Evolutionary conservation across 30 jellyfish, hydroid and myxozoan species (phyloP).

Genomic region (Aurelia sp.): DNA sequence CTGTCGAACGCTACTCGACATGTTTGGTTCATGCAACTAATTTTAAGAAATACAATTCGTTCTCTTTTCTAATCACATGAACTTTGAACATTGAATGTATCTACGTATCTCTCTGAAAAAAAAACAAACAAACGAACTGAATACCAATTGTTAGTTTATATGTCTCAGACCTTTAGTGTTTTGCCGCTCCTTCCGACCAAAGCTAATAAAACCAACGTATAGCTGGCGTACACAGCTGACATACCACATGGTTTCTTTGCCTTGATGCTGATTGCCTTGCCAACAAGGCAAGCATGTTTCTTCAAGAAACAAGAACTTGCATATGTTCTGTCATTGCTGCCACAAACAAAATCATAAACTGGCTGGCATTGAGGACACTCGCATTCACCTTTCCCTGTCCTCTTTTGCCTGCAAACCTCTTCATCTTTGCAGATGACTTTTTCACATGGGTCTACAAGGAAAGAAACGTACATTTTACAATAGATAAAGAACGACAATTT

Average conservation of each 20-base stretch:
- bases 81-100: too few species aligned
- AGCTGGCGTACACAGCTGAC: too few species aligned
- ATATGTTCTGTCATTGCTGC: conserved; percentile 73
- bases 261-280: conserved; percentile 26
- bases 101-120: too few species aligned
- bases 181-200: too few species aligned
- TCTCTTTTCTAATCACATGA: too few species aligned
- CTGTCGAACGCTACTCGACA: too few species aligned
- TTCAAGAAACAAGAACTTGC: conserved; percentile 73
- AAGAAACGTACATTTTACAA: not conserved
- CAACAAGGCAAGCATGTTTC: conserved; percentile 52
- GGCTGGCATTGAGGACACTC: conserved; percentile 70
- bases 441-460: conserved; percentile 58
- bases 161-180: too few species aligned
- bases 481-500: not conserved
- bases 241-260: conserved; percentile 84
- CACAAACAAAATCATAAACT: conserved; percentile 76
- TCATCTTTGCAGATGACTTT: conserved; percentile 21
- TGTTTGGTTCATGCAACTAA: too few species aligned
- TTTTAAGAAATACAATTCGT: too few species aligned
- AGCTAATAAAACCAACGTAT: too few species aligned
- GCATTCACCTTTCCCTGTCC: conserved; percentile 43
- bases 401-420: conserved; percentile 32
- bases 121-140: too few species aligned
- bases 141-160: too few species aligned